phyloP scores from a whole-genome alignment of 2,113 vertebrate genomes.

The Megaleporinus macrocephalus region DNA sequence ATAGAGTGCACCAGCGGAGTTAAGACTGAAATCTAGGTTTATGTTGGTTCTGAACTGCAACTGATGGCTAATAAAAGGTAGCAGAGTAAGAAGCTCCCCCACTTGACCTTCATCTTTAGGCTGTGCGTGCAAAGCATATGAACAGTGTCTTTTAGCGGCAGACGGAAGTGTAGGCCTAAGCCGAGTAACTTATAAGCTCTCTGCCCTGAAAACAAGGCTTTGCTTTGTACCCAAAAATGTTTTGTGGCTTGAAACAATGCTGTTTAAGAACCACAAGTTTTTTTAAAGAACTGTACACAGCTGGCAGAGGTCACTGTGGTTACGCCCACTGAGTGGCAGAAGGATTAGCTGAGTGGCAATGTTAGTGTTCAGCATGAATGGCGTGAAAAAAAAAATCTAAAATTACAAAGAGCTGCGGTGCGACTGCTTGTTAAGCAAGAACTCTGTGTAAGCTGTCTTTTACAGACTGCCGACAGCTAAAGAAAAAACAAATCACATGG shows the following conservation, averaged over 20 bases:
- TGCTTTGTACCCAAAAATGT: neutral
- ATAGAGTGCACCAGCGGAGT: neutral
- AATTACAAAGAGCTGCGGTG: too few species aligned
- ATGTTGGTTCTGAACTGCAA: constrained; percentile 18
- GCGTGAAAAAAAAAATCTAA: too few species aligned
- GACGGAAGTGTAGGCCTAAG: neutral
- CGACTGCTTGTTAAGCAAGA: too few species aligned
- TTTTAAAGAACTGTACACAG: too few species aligned
- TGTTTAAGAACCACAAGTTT: too few species aligned
- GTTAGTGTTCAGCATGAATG: too few species aligned
- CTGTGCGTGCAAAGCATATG: constrained; percentile 33
- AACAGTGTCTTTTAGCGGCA: constrained; percentile 3
- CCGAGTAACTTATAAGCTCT: neutral
- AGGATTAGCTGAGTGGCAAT: too few species aligned
- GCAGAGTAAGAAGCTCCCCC: constrained; percentile 35
- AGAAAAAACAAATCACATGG: too few species aligned
- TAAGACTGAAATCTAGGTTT: constrained; percentile 28
- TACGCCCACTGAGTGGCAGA: too few species aligned
- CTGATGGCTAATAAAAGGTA: constrained; percentile 47
- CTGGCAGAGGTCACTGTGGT: too few species aligned
- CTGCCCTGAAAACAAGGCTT: neutral
- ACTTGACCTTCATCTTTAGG: constrained; percentile 50
- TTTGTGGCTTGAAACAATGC: neutral
- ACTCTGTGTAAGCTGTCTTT: too few species aligned
- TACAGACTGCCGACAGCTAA: too few species aligned